Base-by-base conservation (phyloP, 2,797 vertebrate genomes). In the Enteromius treurensis region DNA sequence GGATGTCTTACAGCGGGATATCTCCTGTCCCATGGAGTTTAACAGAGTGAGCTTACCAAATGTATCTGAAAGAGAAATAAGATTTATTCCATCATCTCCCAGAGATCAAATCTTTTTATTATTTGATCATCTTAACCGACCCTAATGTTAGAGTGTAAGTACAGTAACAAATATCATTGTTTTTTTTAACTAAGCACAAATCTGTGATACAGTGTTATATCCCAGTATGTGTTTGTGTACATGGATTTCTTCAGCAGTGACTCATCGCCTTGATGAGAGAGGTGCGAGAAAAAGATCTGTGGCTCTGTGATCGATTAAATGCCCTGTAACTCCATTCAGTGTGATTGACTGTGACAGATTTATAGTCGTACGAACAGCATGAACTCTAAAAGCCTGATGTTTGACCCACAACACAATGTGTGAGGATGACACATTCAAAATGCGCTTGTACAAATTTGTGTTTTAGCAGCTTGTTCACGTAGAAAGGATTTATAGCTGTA, bases 1-100 rank as follows among this genome's bases (percentile, higher is more conserved):
- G 1, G 98, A 97, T 0, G 98, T 99, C 94, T 98, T 99, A 89
- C 97, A 98, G 19, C 95, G 96, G 0, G 96, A 98, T 91, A 98
- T 97, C 94, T 99, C 97, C 86, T 98, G 97, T 11, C 98, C 98
- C 51, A 96, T 91, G 0, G 97, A 97, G 93, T 97, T 97, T 85
- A 98, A 94, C 76, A 99, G 95, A 17, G 95, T 96, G 82, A 99
- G 96, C n/a, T 97, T 97, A 1, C 95, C 97, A 0, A 96, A 98
- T 3, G 97, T 99, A 85, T 99, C 98, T 99, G 88, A 1, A 47
- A 71, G n/a, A 79, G 37, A 47, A 1, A 0, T 19, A 47, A 10
- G 23, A 29, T 71, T 49, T 19, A 49, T 71, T 71, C 7, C 69
- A 71, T 71, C 15, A 29, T 51, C 26, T 19, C 47, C 8, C 47